Evolutionary conservation across 2,888 invertebrate genomes (phyloP).

Genomic region (Himalopsyche kuldschensis): DNA sequence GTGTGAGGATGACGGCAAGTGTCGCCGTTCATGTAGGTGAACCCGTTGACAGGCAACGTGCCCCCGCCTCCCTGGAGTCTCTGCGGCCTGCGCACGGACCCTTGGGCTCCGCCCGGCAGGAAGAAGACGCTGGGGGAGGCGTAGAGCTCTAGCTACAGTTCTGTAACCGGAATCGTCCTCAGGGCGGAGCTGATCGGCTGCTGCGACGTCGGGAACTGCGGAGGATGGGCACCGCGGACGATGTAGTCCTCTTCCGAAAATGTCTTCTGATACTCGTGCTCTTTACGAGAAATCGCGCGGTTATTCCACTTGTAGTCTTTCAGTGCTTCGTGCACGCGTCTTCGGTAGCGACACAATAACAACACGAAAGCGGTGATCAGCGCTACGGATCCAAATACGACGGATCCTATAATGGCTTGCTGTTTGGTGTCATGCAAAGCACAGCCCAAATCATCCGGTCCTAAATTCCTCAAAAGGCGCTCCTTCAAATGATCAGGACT

Average conservation of each 20-base stretch:
- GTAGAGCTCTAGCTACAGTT: constrained; percentile 95
- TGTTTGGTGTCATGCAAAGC: constrained; percentile 77
- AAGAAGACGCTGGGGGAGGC: constrained; percentile 83
- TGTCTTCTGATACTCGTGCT: constrained; percentile 87
- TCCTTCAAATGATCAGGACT: constrained; percentile 74
- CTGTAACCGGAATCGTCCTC: constrained; percentile 82
- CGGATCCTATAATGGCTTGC: constrained; percentile 77
- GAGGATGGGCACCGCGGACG: constrained; percentile 65
- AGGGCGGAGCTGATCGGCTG: constrained; percentile 57
- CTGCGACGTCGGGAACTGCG: constrained; percentile 58
- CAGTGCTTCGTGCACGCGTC: constrained; percentile 77
- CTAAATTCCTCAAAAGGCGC: constrained; percentile 66
- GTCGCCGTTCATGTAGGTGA: constrained; percentile 75
- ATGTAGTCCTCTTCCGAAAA: constrained; percentile 87
- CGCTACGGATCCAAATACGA: constrained; percentile 74
- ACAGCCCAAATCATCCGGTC: constrained; percentile 79
- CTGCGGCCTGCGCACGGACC: constrained; percentile 53
- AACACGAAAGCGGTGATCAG: constrained; percentile 71
- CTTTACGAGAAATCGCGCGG: constrained; percentile 71
- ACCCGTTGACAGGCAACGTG: constrained; percentile 72
- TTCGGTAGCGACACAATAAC: constrained; percentile 77
- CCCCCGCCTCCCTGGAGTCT: constrained; percentile 59
- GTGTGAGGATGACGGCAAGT: constrained; percentile 59
- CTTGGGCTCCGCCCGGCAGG: constrained; percentile 64
- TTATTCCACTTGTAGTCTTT: constrained; percentile 84